Evolutionary conservation across 2,113 vertebrate species (phyloP).

Genomic region (Heterotis niloticus): DNA sequence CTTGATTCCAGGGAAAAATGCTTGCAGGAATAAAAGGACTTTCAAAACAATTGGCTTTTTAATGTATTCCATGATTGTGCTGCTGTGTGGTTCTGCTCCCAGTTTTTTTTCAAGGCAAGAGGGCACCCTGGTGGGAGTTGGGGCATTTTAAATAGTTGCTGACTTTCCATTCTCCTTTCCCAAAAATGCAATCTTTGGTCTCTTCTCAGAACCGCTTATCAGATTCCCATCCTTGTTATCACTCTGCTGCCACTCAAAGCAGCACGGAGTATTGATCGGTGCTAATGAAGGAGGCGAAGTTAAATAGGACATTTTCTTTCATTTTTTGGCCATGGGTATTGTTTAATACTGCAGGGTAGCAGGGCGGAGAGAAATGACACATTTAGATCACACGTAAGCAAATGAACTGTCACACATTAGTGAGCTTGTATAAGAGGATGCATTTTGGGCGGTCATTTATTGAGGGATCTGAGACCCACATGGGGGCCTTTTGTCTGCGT

Average conservation of each 20-base stretch:
- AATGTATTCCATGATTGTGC: not conserved
- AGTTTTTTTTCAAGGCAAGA: not conserved
- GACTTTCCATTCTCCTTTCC: too few relatives aligned
- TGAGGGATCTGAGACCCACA: not conserved
- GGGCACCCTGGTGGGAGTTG: not conserved
- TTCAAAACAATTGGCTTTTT: not conserved
- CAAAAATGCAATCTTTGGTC: too few relatives aligned
- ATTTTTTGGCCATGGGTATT: too few relatives aligned
- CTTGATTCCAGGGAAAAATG: constrained; percentile 17
- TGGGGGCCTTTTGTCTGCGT: not conserved
- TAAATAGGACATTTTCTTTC: not conserved
- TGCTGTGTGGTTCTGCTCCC: not conserved
- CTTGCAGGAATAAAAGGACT: constrained; percentile 10
- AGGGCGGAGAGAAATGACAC: too few relatives aligned
- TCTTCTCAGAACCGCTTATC: too few relatives aligned
- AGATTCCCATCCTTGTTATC: not conserved
- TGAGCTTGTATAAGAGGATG: too few relatives aligned
- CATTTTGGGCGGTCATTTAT: too few relatives aligned
- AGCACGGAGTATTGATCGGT: not conserved
- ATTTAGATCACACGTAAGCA: too few relatives aligned
- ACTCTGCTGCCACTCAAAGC: constrained; percentile 4
- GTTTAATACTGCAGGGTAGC: too few relatives aligned
- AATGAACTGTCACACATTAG: too few relatives aligned
- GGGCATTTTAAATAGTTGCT: not conserved
- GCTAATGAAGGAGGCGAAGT: not conserved